phyloP scores from a whole-genome alignment of 2,888 invertebrate genomes.

The Luffia ferchaultella region DNA sequence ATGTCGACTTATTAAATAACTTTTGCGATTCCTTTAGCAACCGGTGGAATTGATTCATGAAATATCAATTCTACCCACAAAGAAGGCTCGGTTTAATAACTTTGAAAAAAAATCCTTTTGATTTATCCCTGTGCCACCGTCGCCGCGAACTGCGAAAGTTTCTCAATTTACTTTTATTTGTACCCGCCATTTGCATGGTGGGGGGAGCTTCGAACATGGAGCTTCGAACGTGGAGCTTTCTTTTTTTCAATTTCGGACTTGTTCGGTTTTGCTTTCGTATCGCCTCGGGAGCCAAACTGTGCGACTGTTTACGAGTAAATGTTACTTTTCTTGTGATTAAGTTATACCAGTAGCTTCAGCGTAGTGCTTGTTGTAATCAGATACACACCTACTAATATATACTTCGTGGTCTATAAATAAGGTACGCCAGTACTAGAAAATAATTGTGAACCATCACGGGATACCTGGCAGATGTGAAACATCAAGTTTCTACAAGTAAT shows the following conservation, averaged over 20 bases:
- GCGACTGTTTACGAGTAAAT: not conserved
- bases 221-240: constrained; percentile 28
- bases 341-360: no score
- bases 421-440: no score
- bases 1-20: not conserved
- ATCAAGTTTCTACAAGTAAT: no score
- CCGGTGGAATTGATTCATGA: not conserved
- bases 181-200: constrained; percentile 40
- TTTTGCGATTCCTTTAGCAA: not conserved
- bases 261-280: constrained; percentile 19
- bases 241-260: constrained; percentile 52
- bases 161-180: constrained; percentile 29
- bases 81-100: not conserved
- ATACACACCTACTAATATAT: no score
- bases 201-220: constrained; percentile 25
- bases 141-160: not conserved
- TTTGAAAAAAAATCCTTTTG: not conserved
- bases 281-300: not conserved
- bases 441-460: no score
- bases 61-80: not conserved
- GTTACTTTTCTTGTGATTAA: no score
- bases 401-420: no score
- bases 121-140: not conserved
- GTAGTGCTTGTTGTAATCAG: no score
- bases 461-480: no score